These are phyloP conservation scores for Phodopus roborovskii DNA, from an alignment of 2,113 vertebrate species.

Conservation along the genomic window DNA sequence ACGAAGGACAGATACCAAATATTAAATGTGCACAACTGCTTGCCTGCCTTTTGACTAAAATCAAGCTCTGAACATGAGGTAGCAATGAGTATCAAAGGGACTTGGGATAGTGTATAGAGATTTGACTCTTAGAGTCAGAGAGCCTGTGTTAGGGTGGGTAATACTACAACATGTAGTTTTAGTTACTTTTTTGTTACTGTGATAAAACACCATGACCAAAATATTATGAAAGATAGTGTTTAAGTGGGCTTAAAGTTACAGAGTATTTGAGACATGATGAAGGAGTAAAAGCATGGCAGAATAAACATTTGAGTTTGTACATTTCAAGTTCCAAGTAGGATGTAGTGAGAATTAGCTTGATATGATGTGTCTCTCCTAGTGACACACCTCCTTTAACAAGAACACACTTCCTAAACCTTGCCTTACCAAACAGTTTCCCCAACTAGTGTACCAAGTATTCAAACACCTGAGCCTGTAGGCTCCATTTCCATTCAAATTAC, in stretches of 20 bases:
- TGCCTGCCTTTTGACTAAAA: not conserved
- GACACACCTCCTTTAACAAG: not conserved
- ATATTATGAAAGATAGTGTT: not conserved
- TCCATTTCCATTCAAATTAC: not conserved
- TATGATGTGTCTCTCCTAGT: not conserved
- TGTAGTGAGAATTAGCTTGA: not conserved
- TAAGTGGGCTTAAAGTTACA: not conserved
- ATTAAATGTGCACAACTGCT: not conserved
- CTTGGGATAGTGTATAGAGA: not conserved
- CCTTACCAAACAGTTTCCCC: not conserved
- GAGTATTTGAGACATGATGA: not conserved
- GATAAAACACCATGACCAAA: not conserved
- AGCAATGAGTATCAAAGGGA: not conserved
- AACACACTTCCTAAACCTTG: not conserved
- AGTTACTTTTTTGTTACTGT: not conserved
- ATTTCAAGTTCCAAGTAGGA: not conserved
- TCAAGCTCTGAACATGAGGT: not conserved
- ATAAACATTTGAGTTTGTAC: not conserved
- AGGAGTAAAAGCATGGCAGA: not conserved
- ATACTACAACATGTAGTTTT: not conserved
- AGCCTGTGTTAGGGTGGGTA: not conserved
- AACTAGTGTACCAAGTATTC: no score
- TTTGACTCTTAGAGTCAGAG: not conserved
- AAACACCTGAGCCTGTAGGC: not conserved
- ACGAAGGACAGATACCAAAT: not conserved